phyloP scores from a whole-genome alignment of 2,797 vertebrate genomes.

The Poeciliopsis turneri region DNA sequence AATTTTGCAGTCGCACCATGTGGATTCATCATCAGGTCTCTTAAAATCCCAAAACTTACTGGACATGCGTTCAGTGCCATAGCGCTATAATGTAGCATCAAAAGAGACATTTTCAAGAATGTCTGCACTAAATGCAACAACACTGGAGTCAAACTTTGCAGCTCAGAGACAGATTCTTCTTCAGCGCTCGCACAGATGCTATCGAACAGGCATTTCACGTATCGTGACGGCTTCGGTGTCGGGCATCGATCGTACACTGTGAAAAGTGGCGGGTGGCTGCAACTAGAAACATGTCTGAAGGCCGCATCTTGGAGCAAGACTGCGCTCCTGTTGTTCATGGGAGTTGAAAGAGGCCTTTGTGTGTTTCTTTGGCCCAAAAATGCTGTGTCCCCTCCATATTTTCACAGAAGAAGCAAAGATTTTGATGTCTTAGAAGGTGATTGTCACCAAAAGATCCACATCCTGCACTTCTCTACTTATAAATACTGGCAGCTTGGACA shows the following conservation, averaged over 20 bases:
- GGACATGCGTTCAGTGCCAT: conserved; percentile 12
- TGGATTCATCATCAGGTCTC: conserved; percentile 15
- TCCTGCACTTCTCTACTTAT: conserved; percentile 18
- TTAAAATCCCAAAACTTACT: conserved; percentile 10
- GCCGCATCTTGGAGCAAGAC: conserved; percentile 12
- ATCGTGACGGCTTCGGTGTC: conserved; percentile 22
- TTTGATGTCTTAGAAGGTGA: conserved; percentile 5
- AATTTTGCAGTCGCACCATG: neutral
- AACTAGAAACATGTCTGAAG: conserved; percentile 19
- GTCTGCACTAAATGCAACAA: conserved; percentile 27
- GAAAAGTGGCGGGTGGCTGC: conserved; percentile 64
- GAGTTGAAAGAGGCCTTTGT: neutral
- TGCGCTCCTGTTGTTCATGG: neutral
- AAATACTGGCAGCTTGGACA: conserved; percentile 35
- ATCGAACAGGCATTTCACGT: conserved; percentile 31
- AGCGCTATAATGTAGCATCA: conserved; percentile 60
- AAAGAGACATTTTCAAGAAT: conserved; percentile 10
- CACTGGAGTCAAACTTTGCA: conserved; percentile 8
- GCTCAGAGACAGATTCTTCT: conserved; percentile 24
- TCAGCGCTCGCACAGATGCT: conserved; percentile 15
- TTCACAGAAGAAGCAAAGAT: neutral
- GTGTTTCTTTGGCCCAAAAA: conserved; percentile 2
- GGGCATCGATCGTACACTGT: conserved; percentile 52
- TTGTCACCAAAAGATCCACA: conserved; percentile 24
- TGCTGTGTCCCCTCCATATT: neutral